Evolutionary conservation across 2,888 invertebrate species (phyloP), one percentile per base, ranked within the genome.

Genomic region (Xiphydria camelus): DNA sequence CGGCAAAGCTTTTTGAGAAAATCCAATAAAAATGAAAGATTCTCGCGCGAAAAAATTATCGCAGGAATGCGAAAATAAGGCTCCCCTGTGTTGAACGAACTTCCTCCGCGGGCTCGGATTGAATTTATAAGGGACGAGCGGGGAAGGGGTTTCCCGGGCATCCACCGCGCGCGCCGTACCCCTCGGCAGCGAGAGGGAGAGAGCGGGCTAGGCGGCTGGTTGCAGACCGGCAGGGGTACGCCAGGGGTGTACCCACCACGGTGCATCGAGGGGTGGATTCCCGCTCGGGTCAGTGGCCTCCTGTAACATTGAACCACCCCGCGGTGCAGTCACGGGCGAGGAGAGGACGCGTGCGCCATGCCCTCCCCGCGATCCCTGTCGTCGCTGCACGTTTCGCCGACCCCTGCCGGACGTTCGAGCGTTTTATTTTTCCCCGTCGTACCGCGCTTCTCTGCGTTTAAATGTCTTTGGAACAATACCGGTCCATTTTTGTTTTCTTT

Each of bases 281-380:
- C 63, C 63, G 66, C 65, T 67, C 67, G 73, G 75, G 74, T 74
- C 74, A 73, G 64, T 73, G 75, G 66, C 74, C 75, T 72, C 70
- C 64, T 64, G 72, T 75, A 75, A 74, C 75, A 75, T 75, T 74
- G 75, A 75, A 74, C 75, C 75, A 69, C 69, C 73, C 73, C 63
- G 69, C 57, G 68, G 61, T 71, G 73, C 75, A 74, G 74, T 74
- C 73, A 74, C 67, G 73, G 73, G 66, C 73, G 73, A 65, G 61
- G 35, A 42, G 38, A 43, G 38, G 32, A 59, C 74, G 75, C 72
- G 51, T 66, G 74, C 72, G 70, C 49, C 44, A 43, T 34, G 44
- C 40, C 52, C 44, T 44, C 44, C 15, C 37, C 14, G 31, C 23
- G 23, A 22, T 38, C 33, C 41, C 41, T 36, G 38, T n/a, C 46